Base-by-base conservation (phyloP, 2,888 invertebrate species). In the Epistrophe grossulariae region DNA sequence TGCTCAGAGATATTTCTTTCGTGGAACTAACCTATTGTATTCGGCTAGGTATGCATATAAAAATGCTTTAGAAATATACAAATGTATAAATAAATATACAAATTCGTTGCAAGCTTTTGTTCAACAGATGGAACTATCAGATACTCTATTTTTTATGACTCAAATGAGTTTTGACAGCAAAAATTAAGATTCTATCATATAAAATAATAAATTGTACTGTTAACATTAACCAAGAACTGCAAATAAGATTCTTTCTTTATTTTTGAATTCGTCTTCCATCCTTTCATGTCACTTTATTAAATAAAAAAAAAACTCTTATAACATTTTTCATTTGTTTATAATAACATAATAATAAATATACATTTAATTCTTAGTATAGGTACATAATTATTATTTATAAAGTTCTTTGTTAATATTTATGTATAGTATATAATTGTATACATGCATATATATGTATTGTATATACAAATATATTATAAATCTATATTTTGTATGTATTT, bases 321-420 rank as follows among this genome's bases (percentile, higher is more conserved):
- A 70, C 55, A 70, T 70, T 40, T 70, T 55, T 11, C 9, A 43
- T 55, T 70, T 55, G 48, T 50, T 68, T 50, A 19, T 50, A 68
- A 55, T 55, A 70, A 70, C 55, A 55, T 40, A 11, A 52, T 70
- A 70, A 70, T 52, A 70, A 70, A 70, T 70, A 70, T 70, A 70
- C 66, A 57, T 57, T 66, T 55, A 45, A 31, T 62, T 71, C 72
- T 57, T 72, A 71, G 60, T 2, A 3, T 68, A 62, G 59, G 43
- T 38, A 68, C 28, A 73, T 80, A 76, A 31, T 48, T 79, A 31
- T 48, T 79, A 64, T 84, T 52, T 62, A 35, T 82, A 57, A 76
- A 55, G 76, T 64, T 43, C 45, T 62, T 64, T 35, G 48, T 71
- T 72, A 50, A 64, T 59, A 76, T 78, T 78, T 70, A 40, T 66